These are phyloP conservation scores for Andricus curvator DNA, from an alignment of 2,888 invertebrate species.

Conservation along the genomic window DNA sequence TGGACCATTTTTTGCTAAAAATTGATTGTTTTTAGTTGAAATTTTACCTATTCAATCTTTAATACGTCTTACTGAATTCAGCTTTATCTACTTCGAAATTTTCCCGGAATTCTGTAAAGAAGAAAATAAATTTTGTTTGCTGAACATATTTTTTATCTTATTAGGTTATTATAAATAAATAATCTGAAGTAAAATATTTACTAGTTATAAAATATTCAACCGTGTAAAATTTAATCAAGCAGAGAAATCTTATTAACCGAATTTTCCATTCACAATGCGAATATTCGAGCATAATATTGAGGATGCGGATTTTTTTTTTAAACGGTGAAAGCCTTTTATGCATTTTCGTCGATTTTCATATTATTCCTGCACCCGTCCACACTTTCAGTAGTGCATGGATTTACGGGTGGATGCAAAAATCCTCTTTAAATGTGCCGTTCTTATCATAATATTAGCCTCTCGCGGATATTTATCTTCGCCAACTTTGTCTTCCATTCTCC, in stretches of 20 bases:
- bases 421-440: conserved; percentile 23
- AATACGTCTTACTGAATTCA: background rate
- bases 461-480: conserved; percentile 12
- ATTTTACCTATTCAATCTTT: too few relatives aligned
- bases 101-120: too few relatives aligned
- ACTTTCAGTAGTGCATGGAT: conserved; percentile 29
- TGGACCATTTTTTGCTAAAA: too few relatives aligned
- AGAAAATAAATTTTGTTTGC: too few relatives aligned
- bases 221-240: background rate
- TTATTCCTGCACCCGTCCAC: conserved; percentile 17
- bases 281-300: background rate
- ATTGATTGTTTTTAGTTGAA: too few relatives aligned
- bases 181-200: background rate
- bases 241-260: background rate
- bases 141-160: too few relatives aligned
- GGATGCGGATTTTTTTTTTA: background rate
- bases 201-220: background rate
- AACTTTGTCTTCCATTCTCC: conserved; percentile 4
- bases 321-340: conserved; percentile 2
- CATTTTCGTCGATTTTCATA: conserved; percentile 34
- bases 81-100: background rate
- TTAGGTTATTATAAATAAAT: too few relatives aligned
- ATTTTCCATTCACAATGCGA: background rate
- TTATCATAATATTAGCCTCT: conserved; percentile 36
- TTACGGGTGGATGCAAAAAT: conserved; percentile 21